Base-by-base conservation (phyloP, 2,797 vertebrate genomes). In the Oryzias sinensis region DNA sequence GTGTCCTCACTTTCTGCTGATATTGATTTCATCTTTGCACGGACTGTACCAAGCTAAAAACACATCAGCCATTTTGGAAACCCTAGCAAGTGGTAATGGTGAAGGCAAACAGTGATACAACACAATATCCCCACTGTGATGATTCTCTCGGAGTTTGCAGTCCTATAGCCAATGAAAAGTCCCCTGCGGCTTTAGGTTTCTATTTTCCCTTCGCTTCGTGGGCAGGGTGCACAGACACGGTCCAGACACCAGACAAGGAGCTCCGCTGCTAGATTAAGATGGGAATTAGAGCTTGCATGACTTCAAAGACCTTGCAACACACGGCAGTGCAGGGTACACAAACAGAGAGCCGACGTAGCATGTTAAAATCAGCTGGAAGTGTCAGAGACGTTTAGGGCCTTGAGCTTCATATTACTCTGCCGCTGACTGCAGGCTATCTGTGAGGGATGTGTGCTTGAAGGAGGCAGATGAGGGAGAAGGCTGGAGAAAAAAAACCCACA, bases 341-440 rank as follows among this genome's bases (percentile, higher is more conserved):
- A 37, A 15, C 25, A 48, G 67, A 75, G 74, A 72, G 73, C 73
- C 89, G 85, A 90, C 86, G 85, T 76, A 88, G 89, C 82, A 88
- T 74, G 85, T 87, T 83, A 87, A 83, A 62, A 81, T 76, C 74
- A 75, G 76, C 67, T 67, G 68, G 69, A 81, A 51, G 75, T 74
- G 76, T 77, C 73, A 82, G 72, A 77, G 74, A 68, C 55, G 40
- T 46, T 43, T 33, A 73, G 82, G 81, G 74, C 80, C 68, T 67
- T 56, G 64, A 84, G 85, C 68, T 71, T 81, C 74, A 59, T 24
- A 62, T 74, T 82, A 79, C 81, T 78, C 77, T 78, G 77, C 77
- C 58, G 56, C 71, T 56, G 68, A 75, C 77, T 76, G 71, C 54
- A 74, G 80, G 83, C 81, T 63, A 56, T 68, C 76, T 78, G 55